phyloP scores from a whole-genome alignment of 2,113 vertebrate genomes.

The Ciconia stormi region DNA sequence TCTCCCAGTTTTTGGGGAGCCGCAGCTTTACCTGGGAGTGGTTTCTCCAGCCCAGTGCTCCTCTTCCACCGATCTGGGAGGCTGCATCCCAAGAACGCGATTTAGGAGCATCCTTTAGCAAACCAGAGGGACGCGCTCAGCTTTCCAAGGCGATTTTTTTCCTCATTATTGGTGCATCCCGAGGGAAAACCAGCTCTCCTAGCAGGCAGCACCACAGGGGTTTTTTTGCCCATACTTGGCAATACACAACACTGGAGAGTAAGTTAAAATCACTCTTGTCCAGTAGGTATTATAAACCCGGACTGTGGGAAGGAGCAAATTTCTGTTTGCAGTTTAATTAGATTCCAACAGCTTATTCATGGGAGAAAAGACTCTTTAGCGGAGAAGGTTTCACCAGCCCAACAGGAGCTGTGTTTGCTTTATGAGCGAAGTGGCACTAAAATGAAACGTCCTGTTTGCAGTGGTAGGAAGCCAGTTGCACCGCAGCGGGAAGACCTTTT shows the following conservation, averaged over 20 bases:
- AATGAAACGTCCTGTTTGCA: background rate
- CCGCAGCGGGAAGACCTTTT: background rate
- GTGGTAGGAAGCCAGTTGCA: background rate
- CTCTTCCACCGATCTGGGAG: fast-evolving
- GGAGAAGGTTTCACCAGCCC: background rate
- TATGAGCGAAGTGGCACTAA: background rate
- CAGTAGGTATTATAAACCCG: background rate
- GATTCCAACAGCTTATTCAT: background rate
- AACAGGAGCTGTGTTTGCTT: background rate
- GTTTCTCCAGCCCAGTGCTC: background rate
- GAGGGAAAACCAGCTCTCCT: background rate
- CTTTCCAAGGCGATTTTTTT: background rate
- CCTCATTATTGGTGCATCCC: background rate
- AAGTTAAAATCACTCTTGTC: background rate
- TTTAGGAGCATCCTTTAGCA: background rate
- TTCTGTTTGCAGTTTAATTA: background rate
- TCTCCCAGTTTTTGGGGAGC: background rate
- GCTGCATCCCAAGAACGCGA: fast-evolving
- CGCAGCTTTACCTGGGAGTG: background rate
- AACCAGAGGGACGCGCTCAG: fast-evolving
- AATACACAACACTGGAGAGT: background rate
- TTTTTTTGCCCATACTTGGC: background rate
- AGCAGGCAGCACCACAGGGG: background rate
- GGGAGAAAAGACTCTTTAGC: background rate
- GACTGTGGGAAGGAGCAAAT: background rate